Evolutionary conservation across 2,888 invertebrate genomes (phyloP), one percentile per base, ranked within the genome.

Genomic region (Cheilosia vernalis): DNA sequence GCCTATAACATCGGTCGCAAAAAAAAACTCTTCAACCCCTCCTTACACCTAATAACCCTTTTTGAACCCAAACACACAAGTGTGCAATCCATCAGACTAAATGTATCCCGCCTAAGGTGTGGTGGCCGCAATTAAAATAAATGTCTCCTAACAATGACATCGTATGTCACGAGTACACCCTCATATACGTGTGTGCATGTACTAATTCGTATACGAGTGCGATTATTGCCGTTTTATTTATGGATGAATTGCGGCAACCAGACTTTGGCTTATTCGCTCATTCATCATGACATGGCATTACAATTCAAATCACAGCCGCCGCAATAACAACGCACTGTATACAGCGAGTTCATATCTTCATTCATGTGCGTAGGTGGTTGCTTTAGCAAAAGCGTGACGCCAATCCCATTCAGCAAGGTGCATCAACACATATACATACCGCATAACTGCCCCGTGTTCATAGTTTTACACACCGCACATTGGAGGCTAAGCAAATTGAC

Each of bases 401-500:
- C 49, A 9, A 58, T 44, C 49, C 64, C 63, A 19, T 19, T 7
- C 42, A 17, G 13, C 33, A 58, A 73, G 67, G 73, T 80, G 80
- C 80, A 85, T 76, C 72, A 67, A 61, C 49, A 21, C 27, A 51
- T 37, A 58, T 24, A 24, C 42, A 7, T 30, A 9, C 9, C 9
- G 30, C 30, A 30, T 30, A 9, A 85, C 56, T 76, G 56, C 66
- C 76, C 80, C 64, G 58, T 24, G 13, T 51, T 66, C 24, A 80
- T 51, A 81, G 80, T 81, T 81, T 61, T 77, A 72, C 66, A 77
- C 7, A 19, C 66, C 66, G 51, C 51, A 81, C 76, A 76, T 81
- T 81, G 76, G 77, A 77, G 85, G 80, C 76, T 77, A 81, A 72
- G 80, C 81, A 81, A 81, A 85, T 85, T 77, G 81, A 81, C 85